These are phyloP conservation scores for Alouatta palliata DNA, from an alignment of 2,113 vertebrate genomes.

Conservation along the genomic window DNA sequence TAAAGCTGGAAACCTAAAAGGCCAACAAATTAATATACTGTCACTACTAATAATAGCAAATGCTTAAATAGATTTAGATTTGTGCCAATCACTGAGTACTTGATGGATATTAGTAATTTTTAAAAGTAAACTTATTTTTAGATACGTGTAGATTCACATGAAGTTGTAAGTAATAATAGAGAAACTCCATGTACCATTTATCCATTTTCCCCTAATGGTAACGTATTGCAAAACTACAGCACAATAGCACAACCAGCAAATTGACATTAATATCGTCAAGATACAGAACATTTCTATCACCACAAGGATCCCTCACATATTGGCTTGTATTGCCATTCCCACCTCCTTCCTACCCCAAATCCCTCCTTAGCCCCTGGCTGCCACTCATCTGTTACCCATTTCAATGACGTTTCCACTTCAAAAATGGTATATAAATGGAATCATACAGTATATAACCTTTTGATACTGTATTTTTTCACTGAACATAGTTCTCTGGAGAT, in stretches of 20 bases:
- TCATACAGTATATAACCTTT: neutral
- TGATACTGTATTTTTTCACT: neutral
- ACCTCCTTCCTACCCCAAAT: neutral
- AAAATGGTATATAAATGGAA: neutral
- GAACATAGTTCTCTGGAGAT: neutral
- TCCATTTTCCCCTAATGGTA: neutral
- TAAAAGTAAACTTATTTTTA: slow-evolving; percentile 20
- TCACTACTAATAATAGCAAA: neutral
- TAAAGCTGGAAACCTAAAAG: neutral
- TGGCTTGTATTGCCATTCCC: accelerated
- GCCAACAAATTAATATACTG: neutral
- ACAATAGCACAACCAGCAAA: neutral
- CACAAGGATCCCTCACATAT: neutral
- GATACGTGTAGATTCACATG: neutral
- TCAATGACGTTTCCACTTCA: neutral
- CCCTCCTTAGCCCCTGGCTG: neutral
- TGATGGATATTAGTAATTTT: neutral
- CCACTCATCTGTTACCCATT: neutral
- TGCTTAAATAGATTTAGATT: neutral
- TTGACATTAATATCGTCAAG: neutral
- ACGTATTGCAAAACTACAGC: neutral
- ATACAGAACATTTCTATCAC: neutral
- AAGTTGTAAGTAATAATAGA: neutral
- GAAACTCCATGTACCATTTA: neutral
- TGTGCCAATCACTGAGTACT: neutral